Base-by-base conservation (phyloP, 2,113 vertebrate genomes). In the Todiramphus saurophagus region DNA sequence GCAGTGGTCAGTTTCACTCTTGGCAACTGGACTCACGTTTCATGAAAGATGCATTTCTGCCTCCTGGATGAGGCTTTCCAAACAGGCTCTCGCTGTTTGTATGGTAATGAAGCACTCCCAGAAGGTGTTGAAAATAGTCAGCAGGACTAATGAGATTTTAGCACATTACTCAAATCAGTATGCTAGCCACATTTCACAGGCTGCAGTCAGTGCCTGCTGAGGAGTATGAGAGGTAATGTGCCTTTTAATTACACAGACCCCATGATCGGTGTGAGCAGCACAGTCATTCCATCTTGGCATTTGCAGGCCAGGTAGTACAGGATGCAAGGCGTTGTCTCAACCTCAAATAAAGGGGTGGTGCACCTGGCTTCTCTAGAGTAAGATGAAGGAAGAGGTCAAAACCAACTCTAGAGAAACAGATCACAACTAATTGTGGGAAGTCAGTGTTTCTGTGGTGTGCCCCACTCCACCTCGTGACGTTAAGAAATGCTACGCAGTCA, bases 251-350 rank as follows among this genome's bases (percentile, higher is more conserved):
- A 64, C n/a, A n/a, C 1, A 2, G 25, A 21, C 7, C 8, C 24
- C 8, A 7, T 58, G 55, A 62, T 17, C 0, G 0, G 7, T 46
- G 27, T 12, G 25, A 86, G 33, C 0, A 0, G 16, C 7, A 9
- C 25, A 21, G 39, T 58, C 48, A 3, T 66, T 83, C 35, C 60
- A 72, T 10, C 7, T 46, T 70, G 51, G 5, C 5, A 13, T 67
- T 68, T 90, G 59, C 41, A 68, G 13, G 6, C 31, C 2, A 1
- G 25, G 3, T 63, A 63, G 23, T 43, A 63, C 5, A 58, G 66
- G 27, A 33, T 51, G 30, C 51, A 62, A 25, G 33, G 30, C 46
- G 63, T 9, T 33, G 13, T 56, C 43, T 92, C 21, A 56, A 28
- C 11, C 16, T 41, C 68, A 63, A 8, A 51, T 14, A 41, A 72